These are phyloP conservation scores for Lordiphosa mommai DNA, from an alignment of 1,140 invertebrate genomes.

Conservation along the genomic window DNA sequence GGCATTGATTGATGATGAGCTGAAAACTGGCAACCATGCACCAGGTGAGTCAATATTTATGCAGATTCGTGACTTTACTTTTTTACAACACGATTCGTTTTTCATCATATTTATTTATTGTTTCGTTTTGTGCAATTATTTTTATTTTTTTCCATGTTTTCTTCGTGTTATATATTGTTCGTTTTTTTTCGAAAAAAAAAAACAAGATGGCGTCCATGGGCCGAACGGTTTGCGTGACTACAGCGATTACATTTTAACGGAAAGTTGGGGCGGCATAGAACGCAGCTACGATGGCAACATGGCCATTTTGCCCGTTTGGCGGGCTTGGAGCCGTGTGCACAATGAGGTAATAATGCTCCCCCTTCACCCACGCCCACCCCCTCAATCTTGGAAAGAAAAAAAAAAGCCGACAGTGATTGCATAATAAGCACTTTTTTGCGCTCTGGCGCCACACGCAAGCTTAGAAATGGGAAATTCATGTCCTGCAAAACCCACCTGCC, in stretches of 20 bases:
- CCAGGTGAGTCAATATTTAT: slow-evolving; percentile 47
- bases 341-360: slow-evolving; percentile 72
- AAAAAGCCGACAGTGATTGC: slow-evolving; percentile 65
- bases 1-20: slow-evolving; percentile 78
- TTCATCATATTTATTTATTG: slow-evolving; percentile 46
- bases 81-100: slow-evolving; percentile 19
- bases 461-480: slow-evolving; percentile 66
- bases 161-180: slow-evolving; percentile 13
- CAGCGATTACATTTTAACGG: slow-evolving; percentile 79
- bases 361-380: neutral
- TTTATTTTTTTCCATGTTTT: slow-evolving; percentile 23
- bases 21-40: slow-evolving; percentile 36
- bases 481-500: slow-evolving; percentile 7
- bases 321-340: slow-evolving; percentile 78
- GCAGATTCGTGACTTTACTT: slow-evolving; percentile 22
- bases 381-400: slow-evolving; percentile 37
- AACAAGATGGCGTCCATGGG: slow-evolving; percentile 64
- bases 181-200: slow-evolving; percentile 30
- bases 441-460: slow-evolving; percentile 71
- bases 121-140: slow-evolving; percentile 47
- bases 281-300: slow-evolving; percentile 78
- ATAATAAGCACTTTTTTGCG: slow-evolving; percentile 65
- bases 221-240: slow-evolving; percentile 76
- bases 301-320: slow-evolving; percentile 79
- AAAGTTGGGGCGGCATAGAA: slow-evolving; percentile 78